phyloP scores from a whole-genome alignment of 2,797 vertebrate genomes.

The Chiroxiphia lanceolata region DNA sequence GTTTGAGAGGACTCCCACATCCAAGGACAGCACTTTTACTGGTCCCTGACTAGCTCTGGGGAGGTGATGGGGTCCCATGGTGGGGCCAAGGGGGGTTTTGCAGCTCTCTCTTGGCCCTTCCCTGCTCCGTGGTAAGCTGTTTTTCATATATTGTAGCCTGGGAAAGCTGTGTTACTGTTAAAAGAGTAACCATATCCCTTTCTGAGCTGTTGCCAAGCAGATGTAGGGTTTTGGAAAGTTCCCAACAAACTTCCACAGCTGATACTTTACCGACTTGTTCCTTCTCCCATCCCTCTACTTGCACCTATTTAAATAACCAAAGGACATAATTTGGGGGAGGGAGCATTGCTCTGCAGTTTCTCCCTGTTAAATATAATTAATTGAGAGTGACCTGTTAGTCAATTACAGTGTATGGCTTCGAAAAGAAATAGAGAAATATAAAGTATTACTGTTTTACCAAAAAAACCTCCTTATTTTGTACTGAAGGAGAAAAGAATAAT shows the following conservation, averaged over 20 bases:
- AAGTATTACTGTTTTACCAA: slow-evolving; percentile 1
- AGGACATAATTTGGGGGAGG: slow-evolving; percentile 48
- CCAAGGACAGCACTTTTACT: neutral
- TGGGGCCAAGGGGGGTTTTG: neutral
- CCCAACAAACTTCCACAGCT: slow-evolving; percentile 78
- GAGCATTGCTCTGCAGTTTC: neutral
- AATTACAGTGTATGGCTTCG: neutral
- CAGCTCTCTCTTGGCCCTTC: slow-evolving; percentile 58
- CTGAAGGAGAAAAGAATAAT: neutral
- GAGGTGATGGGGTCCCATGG: neutral
- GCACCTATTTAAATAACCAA: slow-evolving; percentile 69
- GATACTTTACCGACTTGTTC: slow-evolving; percentile 72
- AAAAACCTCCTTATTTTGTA: neutral
- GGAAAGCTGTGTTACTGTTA: slow-evolving; percentile 82
- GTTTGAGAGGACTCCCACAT: neutral
- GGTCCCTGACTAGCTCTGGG: neutral
- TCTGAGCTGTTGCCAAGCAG: slow-evolving; percentile 81
- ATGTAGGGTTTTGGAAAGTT: slow-evolving; percentile 81
- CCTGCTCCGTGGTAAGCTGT: slow-evolving; percentile 74
- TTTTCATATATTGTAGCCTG: slow-evolving; percentile 79
- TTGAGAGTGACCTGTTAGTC: slow-evolving; percentile 18
- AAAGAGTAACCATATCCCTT: slow-evolving; percentile 81
- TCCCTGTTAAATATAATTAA: slow-evolving; percentile 50
- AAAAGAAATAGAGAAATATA: neutral
- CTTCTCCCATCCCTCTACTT: slow-evolving; percentile 60